A percentile compares a stretch with the other conserved stretches of the same genome.
Conservation (phyloP, 2,113 vertebrate species). For the Entelurus aequoreus region DNA sequence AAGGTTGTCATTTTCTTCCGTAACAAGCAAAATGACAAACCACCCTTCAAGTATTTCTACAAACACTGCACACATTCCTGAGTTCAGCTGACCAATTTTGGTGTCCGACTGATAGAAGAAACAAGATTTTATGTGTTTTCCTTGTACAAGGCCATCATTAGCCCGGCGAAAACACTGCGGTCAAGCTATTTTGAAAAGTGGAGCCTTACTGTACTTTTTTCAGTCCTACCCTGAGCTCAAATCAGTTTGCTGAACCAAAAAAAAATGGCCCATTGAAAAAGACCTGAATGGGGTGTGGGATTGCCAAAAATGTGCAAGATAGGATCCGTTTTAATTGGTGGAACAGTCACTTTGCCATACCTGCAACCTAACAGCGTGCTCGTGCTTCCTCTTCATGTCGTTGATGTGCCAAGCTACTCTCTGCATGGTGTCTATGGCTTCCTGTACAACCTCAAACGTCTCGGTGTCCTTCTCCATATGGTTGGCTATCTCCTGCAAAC, state of each 20-base stretch:
- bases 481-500: conserved; percentile 89
- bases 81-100: conserved; percentile 32
- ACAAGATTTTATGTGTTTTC: conserved; percentile 55
- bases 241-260: conserved; percentile 28
- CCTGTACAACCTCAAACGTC: conserved; percentile 90
- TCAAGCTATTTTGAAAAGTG: not conserved
- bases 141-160: conserved; percentile 58
- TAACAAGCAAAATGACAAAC: not conserved
- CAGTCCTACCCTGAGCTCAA: conserved; percentile 29
- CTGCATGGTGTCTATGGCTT: conserved; percentile 98
- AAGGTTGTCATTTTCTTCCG: not conserved
- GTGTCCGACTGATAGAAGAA: conserved; percentile 54
- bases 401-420: conserved; percentile 99
- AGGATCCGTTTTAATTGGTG: not conserved
- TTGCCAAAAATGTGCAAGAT: not conserved
- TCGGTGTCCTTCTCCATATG: conserved; percentile 95
- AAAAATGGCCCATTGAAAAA: conserved; percentile 22
- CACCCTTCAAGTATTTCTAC: conserved; percentile 2
- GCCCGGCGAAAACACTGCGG: conserved; percentile 33
- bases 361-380: conserved; percentile 89
- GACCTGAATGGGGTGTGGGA: conserved; percentile 5
- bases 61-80: conserved; percentile 41
- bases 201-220: not conserved
- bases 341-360: conserved; percentile 57
- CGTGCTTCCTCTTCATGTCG: conserved; percentile 98